phyloP scores from a whole-genome alignment of 2,888 invertebrate genomes.

The Andricus curvator region DNA sequence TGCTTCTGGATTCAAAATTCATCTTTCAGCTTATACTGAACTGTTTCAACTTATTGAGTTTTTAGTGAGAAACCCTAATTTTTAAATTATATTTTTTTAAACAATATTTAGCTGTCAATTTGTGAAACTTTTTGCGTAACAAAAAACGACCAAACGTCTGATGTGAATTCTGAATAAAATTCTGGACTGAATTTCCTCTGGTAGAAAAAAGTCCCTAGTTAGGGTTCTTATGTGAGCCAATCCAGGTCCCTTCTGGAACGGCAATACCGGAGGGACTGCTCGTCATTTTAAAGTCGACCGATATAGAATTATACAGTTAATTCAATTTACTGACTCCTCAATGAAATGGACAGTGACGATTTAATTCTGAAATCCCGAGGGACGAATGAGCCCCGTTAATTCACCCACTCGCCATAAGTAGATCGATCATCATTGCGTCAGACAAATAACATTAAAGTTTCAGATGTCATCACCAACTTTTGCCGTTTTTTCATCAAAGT shows the following conservation, averaged over 20 bases:
- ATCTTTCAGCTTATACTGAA: too few relatives aligned
- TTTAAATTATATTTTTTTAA: too few relatives aligned
- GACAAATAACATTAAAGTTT: constrained; percentile 19
- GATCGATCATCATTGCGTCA: constrained; percentile 29
- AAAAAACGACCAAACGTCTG: too few relatives aligned
- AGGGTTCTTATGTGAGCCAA: neutral
- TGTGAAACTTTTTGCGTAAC: too few relatives aligned
- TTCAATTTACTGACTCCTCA: constrained; percentile 69
- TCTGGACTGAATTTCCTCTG: neutral
- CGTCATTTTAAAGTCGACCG: constrained; percentile 75
- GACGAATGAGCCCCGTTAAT: constrained; percentile 28
- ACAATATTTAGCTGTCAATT: too few relatives aligned
- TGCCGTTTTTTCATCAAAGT: too few relatives aligned
- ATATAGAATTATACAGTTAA: constrained; percentile 75
- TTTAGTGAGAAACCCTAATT: too few relatives aligned
- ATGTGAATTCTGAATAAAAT: neutral
- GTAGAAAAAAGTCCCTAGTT: neutral
- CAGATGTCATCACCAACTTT: constrained; percentile 11
- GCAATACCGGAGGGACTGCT: constrained; percentile 71
- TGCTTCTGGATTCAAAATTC: too few relatives aligned
- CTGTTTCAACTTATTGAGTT: too few relatives aligned
- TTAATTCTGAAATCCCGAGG: constrained; percentile 28
- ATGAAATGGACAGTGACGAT: constrained; percentile 40
- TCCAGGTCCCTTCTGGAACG: constrained; percentile 39
- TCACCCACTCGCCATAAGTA: constrained; percentile 38